Conservation (phyloP, 1,140 invertebrate genomes). For the Apolygus lucorum region DNA sequence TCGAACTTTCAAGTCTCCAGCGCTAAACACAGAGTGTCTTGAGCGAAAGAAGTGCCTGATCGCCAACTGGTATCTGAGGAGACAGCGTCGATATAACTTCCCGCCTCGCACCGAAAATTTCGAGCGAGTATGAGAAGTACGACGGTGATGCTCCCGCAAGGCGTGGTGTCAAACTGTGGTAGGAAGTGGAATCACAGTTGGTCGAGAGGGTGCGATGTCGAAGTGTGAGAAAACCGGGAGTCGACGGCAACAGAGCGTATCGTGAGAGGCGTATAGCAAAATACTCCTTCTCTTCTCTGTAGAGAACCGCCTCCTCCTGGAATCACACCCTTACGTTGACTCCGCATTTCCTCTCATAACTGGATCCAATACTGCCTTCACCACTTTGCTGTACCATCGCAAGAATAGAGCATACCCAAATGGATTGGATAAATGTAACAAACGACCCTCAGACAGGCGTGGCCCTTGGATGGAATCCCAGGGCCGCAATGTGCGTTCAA, state of each 20-base stretch:
- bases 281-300: no score
- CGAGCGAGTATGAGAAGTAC: no score
- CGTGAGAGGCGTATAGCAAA: no score
- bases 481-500: constrained; percentile 67
- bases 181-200: no score
- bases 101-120: neutral
- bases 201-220: no score
- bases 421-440: neutral
- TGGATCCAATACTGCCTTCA: neutral
- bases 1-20: neutral
- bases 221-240: no score
- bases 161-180: no score
- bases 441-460: constrained; percentile 50
- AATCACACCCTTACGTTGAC: no score
- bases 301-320: no score
- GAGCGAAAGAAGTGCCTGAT: neutral
- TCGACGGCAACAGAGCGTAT: no score
- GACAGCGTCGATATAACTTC: neutral
- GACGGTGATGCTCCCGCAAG: constrained; percentile 8
- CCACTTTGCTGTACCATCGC: neutral
- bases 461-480: constrained; percentile 42
- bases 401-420: no score
- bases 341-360: neutral
- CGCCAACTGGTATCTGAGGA: neutral
- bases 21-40: neutral